Evolutionary conservation across 1,140 invertebrate species (phyloP).

Genomic region (Drusus annulatus): DNA sequence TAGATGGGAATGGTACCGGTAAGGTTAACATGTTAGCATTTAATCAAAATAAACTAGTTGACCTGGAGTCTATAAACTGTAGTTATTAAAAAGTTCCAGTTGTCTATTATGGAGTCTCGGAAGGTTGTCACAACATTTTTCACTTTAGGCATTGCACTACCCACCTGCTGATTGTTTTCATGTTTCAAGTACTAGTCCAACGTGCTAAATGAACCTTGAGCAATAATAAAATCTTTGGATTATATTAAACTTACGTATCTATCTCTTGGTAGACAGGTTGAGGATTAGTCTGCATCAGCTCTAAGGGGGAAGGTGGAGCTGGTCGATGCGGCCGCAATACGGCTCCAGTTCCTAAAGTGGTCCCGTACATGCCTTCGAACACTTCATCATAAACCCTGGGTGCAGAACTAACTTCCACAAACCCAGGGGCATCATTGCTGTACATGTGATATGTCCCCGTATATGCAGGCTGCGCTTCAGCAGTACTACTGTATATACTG

Average conservation of each 20-base stretch:
- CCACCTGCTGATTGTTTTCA: too few species aligned
- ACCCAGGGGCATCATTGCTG: conserved; percentile 51
- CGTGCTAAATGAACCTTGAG: too few species aligned
- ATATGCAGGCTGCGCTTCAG: conserved; percentile 23
- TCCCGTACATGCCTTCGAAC: conserved; percentile 48
- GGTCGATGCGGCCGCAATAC: conserved; percentile 52
- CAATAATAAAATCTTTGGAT: too few species aligned
- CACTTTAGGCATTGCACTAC: too few species aligned
- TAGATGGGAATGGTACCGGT: too few species aligned
- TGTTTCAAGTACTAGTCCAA: too few species aligned
- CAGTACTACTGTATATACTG: conserved; percentile 41
- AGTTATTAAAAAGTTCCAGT: too few species aligned
- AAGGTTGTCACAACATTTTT: too few species aligned
- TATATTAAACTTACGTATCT: conserved; percentile 54
- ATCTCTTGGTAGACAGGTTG: conserved; percentile 54
- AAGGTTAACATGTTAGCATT: too few species aligned
- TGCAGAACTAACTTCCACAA: conserved; percentile 13
- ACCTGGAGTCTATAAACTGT: too few species aligned
- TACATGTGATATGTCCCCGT: conserved; percentile 52
- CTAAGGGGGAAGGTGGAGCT: conserved; percentile 54
- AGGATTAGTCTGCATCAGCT: conserved; percentile 45
- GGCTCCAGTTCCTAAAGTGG: conserved; percentile 29
- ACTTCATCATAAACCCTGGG: conserved; percentile 56
- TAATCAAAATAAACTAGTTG: too few species aligned
- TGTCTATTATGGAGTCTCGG: too few species aligned